These are phyloP conservation scores for Euphonia xanthogaster DNA, from an alignment of 2,797 vertebrate genomes.

Conservation along the genomic window DNA sequence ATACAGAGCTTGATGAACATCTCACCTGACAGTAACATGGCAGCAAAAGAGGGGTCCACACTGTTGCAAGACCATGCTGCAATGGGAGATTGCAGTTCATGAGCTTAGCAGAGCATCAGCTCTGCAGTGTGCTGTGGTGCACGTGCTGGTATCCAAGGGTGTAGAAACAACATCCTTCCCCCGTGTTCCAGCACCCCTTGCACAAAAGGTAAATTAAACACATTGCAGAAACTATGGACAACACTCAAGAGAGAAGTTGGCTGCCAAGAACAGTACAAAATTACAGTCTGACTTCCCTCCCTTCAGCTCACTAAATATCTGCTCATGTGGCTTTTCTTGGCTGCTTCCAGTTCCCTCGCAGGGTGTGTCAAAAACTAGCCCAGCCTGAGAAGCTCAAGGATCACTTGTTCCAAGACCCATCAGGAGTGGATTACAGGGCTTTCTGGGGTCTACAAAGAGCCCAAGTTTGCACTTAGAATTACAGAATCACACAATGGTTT, in stretches of 20 bases:
- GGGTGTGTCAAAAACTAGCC: conserved; percentile 19
- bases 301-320: neutral
- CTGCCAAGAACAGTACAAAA: neutral
- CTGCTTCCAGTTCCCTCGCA: neutral
- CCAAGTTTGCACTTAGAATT: neutral
- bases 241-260: neutral
- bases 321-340: neutral
- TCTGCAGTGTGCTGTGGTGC: fast-evolving
- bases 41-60: neutral
- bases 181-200: neutral
- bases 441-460: neutral
- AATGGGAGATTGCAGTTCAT: neutral
- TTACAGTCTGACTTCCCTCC: neutral
- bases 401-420: neutral
- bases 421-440: neutral
- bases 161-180: neutral
- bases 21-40: neutral
- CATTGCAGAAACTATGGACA: neutral
- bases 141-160: neutral
- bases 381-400: neutral
- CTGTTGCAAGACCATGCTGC: neutral
- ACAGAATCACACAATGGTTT: neutral
- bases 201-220: neutral
- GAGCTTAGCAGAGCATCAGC: neutral
- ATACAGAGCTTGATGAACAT: neutral